These are phyloP conservation scores for Leptinotarsa lineolata DNA, from an alignment of 1,140 invertebrate species.

Conservation along the genomic window DNA sequence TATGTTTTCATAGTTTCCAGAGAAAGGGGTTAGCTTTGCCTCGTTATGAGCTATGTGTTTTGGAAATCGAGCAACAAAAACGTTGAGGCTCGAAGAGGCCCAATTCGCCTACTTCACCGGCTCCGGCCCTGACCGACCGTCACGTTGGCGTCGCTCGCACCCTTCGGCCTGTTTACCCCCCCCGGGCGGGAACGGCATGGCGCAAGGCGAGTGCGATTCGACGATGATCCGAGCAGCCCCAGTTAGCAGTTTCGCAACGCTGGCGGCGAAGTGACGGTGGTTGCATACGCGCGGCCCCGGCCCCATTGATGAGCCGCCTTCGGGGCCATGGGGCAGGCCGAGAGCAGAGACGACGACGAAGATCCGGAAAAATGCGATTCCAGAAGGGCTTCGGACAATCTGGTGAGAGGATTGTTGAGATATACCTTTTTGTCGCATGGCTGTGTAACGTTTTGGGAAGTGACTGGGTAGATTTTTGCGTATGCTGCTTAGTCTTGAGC, in stretches of 20 bases:
- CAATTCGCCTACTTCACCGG: neutral
- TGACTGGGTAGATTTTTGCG: too few species aligned
- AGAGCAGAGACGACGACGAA: slow-evolving; percentile 52
- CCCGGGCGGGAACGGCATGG: too few species aligned
- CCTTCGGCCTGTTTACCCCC: neutral
- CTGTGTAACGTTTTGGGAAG: neutral
- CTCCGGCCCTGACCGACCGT: neutral
- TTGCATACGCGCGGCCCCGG: slow-evolving; percentile 25
- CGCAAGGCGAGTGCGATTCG: too few species aligned
- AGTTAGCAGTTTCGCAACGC: neutral
- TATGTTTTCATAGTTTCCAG: too few species aligned
- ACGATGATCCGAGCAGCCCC: neutral
- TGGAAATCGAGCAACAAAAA: too few species aligned
- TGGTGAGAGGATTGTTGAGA: slow-evolving; percentile 36
- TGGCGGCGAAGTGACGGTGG: slow-evolving; percentile 11
- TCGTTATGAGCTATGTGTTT: too few species aligned
- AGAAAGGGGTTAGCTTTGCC: too few species aligned
- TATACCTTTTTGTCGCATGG: neutral
- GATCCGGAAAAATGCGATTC: slow-evolving; percentile 52
- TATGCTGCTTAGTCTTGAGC: too few species aligned
- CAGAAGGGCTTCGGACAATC: slow-evolving; percentile 46
- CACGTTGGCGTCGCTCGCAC: neutral
- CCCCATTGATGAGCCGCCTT: slow-evolving; percentile 47
- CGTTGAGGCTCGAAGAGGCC: neutral
- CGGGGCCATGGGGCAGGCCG: slow-evolving; percentile 52